Evolutionary conservation across 2,888 invertebrate genomes (phyloP), one percentile per base, ranked within the genome.

Genomic region (Pachymerium ferrugineum): DNA sequence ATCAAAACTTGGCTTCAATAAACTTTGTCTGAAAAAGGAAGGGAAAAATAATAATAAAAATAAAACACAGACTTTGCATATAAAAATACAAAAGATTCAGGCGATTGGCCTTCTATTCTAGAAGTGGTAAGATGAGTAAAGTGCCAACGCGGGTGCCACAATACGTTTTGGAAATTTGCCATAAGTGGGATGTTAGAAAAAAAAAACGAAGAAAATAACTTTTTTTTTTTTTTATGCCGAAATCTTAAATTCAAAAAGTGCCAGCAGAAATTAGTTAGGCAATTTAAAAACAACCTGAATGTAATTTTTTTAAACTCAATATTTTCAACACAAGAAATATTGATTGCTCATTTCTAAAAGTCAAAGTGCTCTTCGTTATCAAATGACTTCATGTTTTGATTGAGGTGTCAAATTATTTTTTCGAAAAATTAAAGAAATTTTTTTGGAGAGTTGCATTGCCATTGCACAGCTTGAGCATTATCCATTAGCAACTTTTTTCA

Each of bases 131-230:
- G 62, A 62, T 62, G 62, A 62, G 62, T 62, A 62, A 62, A 62
- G 62, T 62, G 62, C 62, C 62, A 62, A 62, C 22, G 62, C 62
- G 22, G 62, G 62, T 62, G 62, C 22, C 62, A 62, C 62, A 62
- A 62, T 62, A 62, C 62, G 62, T 62, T 62, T 62, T 62, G 62
- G 62, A 62, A 62, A 62, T 62, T 62, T 62, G 62, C 62, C 62
- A 62, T 54, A 54, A 54, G 54, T 22, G 54, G 5, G 38, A 38
- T n/a, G 16, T 8, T 38, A 6, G 12, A 38, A 38, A 5, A 22
- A 54, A 54, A 54, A 54, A 54, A 54, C 3, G 14, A 62, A 62
- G 12, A 28, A 28, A 14, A 62, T n/a, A n/a, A n/a, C n/a, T 62
- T 62, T 28, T 62, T 62, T 47, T 62, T 28, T 28, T 62, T 62